Evolutionary conservation across 2,888 invertebrate genomes (phyloP).

Genomic region (Balanococcus diminutus): DNA sequence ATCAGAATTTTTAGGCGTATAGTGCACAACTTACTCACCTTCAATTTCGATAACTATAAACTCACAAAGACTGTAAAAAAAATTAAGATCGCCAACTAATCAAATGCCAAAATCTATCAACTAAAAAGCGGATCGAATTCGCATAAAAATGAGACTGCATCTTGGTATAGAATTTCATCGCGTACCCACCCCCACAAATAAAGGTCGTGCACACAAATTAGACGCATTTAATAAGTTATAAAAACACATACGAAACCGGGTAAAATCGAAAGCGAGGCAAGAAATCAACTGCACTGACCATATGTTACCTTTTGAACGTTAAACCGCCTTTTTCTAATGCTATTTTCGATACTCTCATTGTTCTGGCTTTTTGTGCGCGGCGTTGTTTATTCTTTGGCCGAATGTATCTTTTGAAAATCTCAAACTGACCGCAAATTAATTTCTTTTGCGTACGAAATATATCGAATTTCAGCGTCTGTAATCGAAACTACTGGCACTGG

Average conservation of each 20-base stretch:
- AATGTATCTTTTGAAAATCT: constrained; percentile 31
- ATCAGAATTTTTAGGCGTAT: too few species aligned
- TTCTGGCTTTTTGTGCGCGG: neutral
- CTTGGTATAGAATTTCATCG: neutral
- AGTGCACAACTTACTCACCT: too few species aligned
- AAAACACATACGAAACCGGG: neutral
- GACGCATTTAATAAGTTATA: neutral
- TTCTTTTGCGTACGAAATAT: neutral
- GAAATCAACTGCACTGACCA: constrained; percentile 14
- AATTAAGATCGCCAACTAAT: too few species aligned
- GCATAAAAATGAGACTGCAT: too few species aligned
- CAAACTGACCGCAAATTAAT: constrained; percentile 47
- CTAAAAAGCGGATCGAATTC: too few species aligned
- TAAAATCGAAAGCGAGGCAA: neutral
- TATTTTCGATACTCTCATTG: neutral
- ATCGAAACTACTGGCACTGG: neutral
- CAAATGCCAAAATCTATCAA: too few species aligned
- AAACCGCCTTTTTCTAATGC: neutral
- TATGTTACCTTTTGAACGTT: constrained; percentile 6
- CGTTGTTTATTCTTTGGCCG: neutral
- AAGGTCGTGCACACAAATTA: too few species aligned
- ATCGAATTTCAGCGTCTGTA: constrained; percentile 21
- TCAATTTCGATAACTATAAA: too few species aligned
- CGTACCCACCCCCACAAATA: neutral
- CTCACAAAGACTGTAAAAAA: too few species aligned